Evolutionary conservation across 1,140 invertebrate genomes (phyloP), one percentile per base, ranked within the genome.

Genomic region (Sitophilus oryzae): DNA sequence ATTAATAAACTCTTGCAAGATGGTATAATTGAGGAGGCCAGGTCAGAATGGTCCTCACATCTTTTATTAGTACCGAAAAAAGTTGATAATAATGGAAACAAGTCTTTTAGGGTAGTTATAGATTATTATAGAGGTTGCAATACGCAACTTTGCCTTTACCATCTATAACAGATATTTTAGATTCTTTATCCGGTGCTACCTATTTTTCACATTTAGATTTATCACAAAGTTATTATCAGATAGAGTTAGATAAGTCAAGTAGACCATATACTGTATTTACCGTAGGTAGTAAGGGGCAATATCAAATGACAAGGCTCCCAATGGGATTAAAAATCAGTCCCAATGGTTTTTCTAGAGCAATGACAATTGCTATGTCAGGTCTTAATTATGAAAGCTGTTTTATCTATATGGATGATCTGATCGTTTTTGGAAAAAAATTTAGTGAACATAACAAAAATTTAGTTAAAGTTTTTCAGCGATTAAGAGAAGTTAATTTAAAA

Each of bases 201-300:
- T 63, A 65, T 50, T 59, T 60, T 52, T 45, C 52, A 30, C 56
- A 61, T 59, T 59, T 56, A 36, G 59, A 64, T 49, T 47, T 47
- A 47, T 35, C n/a, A n/a, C 53, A 48, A 23, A 74, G 76, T 0
- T 78, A 72, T 57, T 72, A 68, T 65, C 73, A 79, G 54, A 58
- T 75, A 14, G n/a, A 43, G 8, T 47, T 76, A 6, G 61, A 66
- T 1, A 22, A 45, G 15, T 21, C 19, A 44, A 14, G 60, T 73
- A 73, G 60, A 72, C 71, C n/a, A n/a, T n/a, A n/a, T n/a, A n/a
- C n/a, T n/a, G 70, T 67, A 1, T 74, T 74, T 44, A 60, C 45
- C 3, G 58, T 54, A 15, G 46, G 51, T 30, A 45, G 50, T 18
- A n/a, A n/a, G n/a, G 60, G 58, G 5, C 64, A 66, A 36, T 65